phyloP scores from a whole-genome alignment of 2,797 vertebrate species.

The Bradypus variegatus region DNA sequence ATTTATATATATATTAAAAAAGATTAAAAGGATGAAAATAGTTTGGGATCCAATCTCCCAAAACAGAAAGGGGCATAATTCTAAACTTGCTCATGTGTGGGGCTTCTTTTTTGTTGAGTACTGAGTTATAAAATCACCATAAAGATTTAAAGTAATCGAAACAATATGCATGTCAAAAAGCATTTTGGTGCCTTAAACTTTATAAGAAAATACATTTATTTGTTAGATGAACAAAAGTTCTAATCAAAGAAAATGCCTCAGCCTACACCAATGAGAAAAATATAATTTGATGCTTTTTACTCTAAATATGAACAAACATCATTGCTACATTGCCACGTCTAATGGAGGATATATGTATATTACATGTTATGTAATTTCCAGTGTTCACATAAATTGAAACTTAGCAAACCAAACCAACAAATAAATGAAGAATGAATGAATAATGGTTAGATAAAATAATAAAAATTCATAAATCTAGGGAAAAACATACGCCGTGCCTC shows the following conservation, averaged over 20 bases:
- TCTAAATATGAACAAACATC: too few relatives aligned
- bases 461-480: too few relatives aligned
- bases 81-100: not conserved
- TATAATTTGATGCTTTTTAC: not conserved
- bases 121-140: not conserved
- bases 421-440: not conserved
- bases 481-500: not conserved
- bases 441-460: too few relatives aligned
- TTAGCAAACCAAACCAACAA: not conserved
- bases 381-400: not conserved
- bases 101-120: not conserved
- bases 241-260: not conserved
- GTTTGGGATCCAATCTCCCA: not conserved
- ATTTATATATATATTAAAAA: too few relatives aligned
- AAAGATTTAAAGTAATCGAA: not conserved
- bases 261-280: not conserved
- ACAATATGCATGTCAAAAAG: not conserved
- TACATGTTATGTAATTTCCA: not conserved
- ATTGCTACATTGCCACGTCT: not conserved
- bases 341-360: not conserved
- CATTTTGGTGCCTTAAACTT: not conserved
- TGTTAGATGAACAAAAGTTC: not conserved
- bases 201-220: not conserved
- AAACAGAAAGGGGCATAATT: not conserved
- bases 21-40: not conserved